A percentile compares a stretch with the other conserved stretches of the same genome.
Conservation (phyloP, 2,113 vertebrate genomes). For the Sturnus vulgaris region DNA sequence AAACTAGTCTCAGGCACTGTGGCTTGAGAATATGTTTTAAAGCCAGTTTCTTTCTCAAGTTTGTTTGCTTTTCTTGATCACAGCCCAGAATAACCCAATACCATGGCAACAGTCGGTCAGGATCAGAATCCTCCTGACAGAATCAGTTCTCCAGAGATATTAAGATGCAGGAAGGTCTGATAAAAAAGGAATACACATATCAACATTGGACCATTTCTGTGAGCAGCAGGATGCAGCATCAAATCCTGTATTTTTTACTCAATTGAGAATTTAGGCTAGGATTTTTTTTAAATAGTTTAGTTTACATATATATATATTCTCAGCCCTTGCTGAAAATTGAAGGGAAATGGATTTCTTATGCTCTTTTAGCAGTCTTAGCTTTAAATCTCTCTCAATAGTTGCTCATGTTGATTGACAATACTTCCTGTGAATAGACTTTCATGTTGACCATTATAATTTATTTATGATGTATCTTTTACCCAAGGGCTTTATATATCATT, state of each 20-base stretch:
- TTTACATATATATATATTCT: not conserved
- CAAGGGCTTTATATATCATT: not conserved
- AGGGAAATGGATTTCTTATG: not conserved
- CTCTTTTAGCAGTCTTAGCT: not conserved
- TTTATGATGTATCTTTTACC: constrained; percentile 32
- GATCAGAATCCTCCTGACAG: constrained; percentile 39
- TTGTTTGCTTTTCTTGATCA: constrained; percentile 28
- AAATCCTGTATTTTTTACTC: not conserved
- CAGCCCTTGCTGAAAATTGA: not conserved
- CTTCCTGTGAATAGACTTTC: constrained; percentile 4
- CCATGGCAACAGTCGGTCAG: not conserved
- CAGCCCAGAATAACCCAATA: constrained; percentile 23
- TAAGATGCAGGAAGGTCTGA: constrained; percentile 19
- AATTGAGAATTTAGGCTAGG: not conserved
- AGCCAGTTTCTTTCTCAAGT: not conserved
- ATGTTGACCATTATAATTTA: constrained; percentile 44
- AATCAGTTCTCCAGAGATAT: constrained; percentile 41
- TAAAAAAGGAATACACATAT: not conserved
- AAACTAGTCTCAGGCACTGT: not conserved
- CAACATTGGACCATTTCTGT: not conserved
- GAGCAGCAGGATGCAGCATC: not conserved
- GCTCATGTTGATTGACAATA: constrained; percentile 27
- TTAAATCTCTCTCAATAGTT: constrained; percentile 16
- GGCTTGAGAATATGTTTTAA: not conserved
- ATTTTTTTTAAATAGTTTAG: not conserved